Conservation (phyloP, 2,797 vertebrate species). For the Pipistrellus nathusii region DNA sequence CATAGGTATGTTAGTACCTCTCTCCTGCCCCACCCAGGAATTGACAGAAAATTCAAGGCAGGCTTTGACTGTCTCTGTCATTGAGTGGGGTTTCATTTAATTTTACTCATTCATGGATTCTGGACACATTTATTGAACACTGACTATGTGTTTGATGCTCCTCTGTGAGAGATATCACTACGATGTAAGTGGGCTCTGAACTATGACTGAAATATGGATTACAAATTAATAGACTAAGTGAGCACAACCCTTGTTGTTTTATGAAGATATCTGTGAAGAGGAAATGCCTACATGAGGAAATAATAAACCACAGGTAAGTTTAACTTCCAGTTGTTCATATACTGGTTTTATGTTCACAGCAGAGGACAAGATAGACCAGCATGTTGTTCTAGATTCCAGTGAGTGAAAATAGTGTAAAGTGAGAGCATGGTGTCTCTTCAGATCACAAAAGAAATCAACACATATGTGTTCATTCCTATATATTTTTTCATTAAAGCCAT, state of each 20-base stretch:
- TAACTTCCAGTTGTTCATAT: neutral
- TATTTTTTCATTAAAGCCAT: neutral
- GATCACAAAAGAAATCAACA: neutral
- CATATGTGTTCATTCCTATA: neutral
- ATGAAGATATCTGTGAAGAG: neutral
- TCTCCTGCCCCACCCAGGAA: neutral
- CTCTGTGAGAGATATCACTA: fast-evolving
- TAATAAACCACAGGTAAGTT: neutral
- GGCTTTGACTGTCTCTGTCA: neutral
- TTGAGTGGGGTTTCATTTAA: neutral
- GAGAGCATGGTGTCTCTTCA: neutral
- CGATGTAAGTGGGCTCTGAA: neutral
- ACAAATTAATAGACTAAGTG: neutral
- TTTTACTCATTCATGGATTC: neutral
- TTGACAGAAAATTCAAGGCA: neutral
- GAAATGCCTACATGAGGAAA: neutral
- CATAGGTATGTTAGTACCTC: neutral
- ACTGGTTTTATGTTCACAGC: neutral
- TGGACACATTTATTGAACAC: fast-evolving
- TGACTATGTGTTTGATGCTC: fast-evolving
- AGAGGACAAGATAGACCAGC: too few relatives aligned
- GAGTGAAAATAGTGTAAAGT: neutral
- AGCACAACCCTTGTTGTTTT: neutral
- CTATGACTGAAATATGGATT: neutral
- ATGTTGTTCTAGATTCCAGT: neutral